A percentile compares a stretch with the other conserved stretches of the same genome.
Evolutionary conservation across 2,113 vertebrate genomes (phyloP).

Genomic region (Atherinomorus stipes): DNA sequence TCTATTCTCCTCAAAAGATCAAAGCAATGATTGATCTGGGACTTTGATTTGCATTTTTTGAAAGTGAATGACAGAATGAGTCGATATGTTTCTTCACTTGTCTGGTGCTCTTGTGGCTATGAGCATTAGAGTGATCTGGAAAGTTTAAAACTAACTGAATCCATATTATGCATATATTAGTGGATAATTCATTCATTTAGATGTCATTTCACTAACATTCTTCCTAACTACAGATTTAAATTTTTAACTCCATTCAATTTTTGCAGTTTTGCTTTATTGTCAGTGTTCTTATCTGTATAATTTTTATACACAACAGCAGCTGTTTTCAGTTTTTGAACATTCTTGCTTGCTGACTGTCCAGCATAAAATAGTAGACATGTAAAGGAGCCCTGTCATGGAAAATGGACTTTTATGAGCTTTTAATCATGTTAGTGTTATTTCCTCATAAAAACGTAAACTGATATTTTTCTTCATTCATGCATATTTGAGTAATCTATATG

Average conservation of each 20-base stretch:
- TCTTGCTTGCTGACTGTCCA: not conserved
- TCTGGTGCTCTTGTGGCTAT: slow-evolving; percentile 9
- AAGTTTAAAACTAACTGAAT: not conserved
- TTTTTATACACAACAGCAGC: too few species aligned
- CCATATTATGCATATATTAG: not conserved
- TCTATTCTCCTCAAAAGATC: slow-evolving; percentile 68
- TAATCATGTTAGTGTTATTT: too few species aligned
- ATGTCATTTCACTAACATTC: not conserved
- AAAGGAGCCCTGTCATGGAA: too few species aligned
- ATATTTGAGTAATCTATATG: too few species aligned
- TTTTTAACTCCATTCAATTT: not conserved
- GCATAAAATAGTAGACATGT: too few species aligned
- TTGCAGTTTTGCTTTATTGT: too few species aligned
- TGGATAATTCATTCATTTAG: not conserved
- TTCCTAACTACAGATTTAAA: not conserved
- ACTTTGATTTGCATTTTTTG: slow-evolving; percentile 66
- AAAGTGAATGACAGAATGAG: slow-evolving; percentile 30
- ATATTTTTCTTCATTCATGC: too few species aligned
- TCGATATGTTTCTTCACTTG: slow-evolving; percentile 22
- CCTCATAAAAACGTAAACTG: too few species aligned
- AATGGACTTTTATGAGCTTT: too few species aligned
- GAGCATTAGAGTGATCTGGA: not conserved
- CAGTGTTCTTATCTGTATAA: too few species aligned
- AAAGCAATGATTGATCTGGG: slow-evolving; percentile 71
- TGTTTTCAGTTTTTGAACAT: not conserved